A percentile compares a stretch with the other conserved stretches of the same genome.
These are phyloP conservation scores for Nannobrachium achirus DNA, from an alignment of 2,113 vertebrate genomes.

Conservation along the genomic window DNA sequence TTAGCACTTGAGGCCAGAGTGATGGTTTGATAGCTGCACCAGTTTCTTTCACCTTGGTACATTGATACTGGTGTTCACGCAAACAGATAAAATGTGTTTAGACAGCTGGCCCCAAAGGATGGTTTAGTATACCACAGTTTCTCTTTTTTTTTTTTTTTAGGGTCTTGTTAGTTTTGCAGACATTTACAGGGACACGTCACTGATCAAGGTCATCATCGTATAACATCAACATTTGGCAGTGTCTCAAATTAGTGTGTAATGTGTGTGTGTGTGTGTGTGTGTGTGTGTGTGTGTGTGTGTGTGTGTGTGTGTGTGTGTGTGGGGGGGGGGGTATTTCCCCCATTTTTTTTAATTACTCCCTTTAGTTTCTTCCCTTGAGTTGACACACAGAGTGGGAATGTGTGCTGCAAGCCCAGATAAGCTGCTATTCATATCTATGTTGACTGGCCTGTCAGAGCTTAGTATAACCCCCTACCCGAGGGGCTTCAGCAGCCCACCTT, in stretches of 20 bases:
- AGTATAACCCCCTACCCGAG: neutral
- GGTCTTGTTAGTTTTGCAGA: neutral
- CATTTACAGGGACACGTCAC: neutral
- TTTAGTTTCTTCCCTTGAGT: neutral
- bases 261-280: no score
- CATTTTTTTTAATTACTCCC: neutral
- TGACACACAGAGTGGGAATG: neutral
- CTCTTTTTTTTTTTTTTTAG: no score
- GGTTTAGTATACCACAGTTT: neutral
- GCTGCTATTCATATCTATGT: neutral
- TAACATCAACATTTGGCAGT: constrained; percentile 6
- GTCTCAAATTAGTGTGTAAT: constrained; percentile 1
- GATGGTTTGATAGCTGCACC: constrained; percentile 45
- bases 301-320: no score
- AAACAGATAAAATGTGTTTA: constrained; percentile 16
- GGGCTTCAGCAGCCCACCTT: neutral
- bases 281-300: no score
- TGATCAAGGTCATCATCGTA: constrained; percentile 13
- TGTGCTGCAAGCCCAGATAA: neutral
- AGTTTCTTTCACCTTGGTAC: constrained; percentile 22
- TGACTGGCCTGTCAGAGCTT: neutral
- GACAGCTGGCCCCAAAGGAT: neutral
- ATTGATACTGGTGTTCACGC: constrained; percentile 16
- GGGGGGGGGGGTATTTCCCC: no score
- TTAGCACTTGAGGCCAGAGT: constrained; percentile 82